A percentile compares a stretch with the other conserved stretches of the same genome.
These are phyloP conservation scores for Tuta absoluta DNA, from an alignment of 2,888 invertebrate genomes.

Conservation along the genomic window DNA sequence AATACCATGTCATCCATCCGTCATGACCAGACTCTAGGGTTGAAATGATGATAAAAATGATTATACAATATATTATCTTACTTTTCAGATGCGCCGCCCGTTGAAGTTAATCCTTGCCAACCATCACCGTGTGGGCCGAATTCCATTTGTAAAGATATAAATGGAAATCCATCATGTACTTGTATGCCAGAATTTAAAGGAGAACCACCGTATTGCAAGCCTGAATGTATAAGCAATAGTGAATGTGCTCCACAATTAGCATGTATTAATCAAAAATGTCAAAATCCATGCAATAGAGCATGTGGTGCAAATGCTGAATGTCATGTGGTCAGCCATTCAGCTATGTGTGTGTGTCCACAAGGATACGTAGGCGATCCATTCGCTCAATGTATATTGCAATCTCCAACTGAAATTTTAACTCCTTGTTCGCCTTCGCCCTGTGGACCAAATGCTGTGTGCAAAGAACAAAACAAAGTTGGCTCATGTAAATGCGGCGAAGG, in stretches of 20 bases:
- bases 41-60: background rate
- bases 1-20: no score
- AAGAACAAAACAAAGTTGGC: conserved; percentile 85
- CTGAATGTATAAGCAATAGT: conserved; percentile 89
- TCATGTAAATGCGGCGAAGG: conserved; percentile 86
- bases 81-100: conserved; percentile 55
- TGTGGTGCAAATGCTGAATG: conserved; percentile 88
- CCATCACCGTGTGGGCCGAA: conserved; percentile 92
- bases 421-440: conserved; percentile 87
- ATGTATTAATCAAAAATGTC: conserved; percentile 87
- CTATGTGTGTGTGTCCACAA: conserved; percentile 87
- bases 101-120: conserved; percentile 83
- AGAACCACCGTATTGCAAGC: conserved; percentile 88
- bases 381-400: conserved; percentile 76
- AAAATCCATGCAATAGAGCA: conserved; percentile 86
- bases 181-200: conserved; percentile 86
- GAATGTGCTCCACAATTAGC: conserved; percentile 87
- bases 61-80: background rate
- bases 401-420: conserved; percentile 74
- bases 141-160: conserved; percentile 85
- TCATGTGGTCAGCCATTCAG: conserved; percentile 88
- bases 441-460: conserved; percentile 86
- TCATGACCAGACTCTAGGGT: background rate
- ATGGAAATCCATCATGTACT: conserved; percentile 87
- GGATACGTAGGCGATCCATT: conserved; percentile 85